Conservation (phyloP, 2,888 invertebrate genomes). For the Lucinisca nassula region DNA sequence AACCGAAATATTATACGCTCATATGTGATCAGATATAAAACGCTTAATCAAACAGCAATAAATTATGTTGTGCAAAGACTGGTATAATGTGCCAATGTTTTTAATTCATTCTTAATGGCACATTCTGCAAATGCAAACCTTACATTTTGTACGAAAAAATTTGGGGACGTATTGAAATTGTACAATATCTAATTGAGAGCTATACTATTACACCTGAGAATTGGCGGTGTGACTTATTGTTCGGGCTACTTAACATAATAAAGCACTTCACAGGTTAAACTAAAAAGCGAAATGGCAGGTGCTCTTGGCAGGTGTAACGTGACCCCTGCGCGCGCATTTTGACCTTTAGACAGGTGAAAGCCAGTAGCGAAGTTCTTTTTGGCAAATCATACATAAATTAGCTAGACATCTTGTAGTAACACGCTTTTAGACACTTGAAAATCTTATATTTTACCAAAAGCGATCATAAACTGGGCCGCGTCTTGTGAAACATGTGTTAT, state of each 20-base stretch:
- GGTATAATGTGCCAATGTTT: background rate
- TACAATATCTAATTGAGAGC: conserved; percentile 8
- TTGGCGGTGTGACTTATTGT: conserved; percentile 6
- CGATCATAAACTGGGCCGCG: too few relatives aligned
- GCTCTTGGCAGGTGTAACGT: conserved; percentile 14
- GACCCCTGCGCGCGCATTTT: conserved; percentile 22
- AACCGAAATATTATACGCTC: too few relatives aligned
- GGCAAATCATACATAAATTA: background rate
- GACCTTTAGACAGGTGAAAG: conserved; percentile 13
- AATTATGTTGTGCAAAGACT: background rate
- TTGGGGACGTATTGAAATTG: conserved; percentile 6
- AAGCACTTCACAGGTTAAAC: conserved; percentile 15
- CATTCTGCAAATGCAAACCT: background rate
- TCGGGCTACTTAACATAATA: conserved; percentile 4
- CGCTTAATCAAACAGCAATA: too few relatives aligned
- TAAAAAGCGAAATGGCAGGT: conserved; percentile 19
- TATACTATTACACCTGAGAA: conserved; percentile 1
- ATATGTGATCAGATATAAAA: too few relatives aligned
- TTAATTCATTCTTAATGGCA: background rate
- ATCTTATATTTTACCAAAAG: too few relatives aligned
- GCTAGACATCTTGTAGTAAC: background rate
- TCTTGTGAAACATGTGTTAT: too few relatives aligned
- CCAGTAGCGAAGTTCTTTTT: background rate
- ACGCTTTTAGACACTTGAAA: too few relatives aligned
- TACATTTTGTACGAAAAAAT: conserved; percentile 5